phyloP scores from a whole-genome alignment of 2,113 vertebrate species.

The Rhynchomys soricoides region DNA sequence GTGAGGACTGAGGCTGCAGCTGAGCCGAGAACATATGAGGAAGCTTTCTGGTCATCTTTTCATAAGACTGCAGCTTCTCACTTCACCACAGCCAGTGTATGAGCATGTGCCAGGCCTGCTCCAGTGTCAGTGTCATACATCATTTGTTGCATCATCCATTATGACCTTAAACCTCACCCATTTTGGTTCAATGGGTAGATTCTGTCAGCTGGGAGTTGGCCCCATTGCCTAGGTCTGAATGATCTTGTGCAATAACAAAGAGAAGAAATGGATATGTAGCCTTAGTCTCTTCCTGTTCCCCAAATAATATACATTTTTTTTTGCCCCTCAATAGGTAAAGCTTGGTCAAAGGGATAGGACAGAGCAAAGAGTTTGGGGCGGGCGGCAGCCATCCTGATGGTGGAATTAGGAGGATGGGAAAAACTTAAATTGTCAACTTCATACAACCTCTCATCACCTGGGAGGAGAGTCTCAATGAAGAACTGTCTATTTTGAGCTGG shows the following conservation, averaged over 20 bases:
- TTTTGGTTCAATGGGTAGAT: not conserved
- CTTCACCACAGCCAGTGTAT: not conserved
- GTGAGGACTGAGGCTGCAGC: not conserved
- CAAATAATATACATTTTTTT: not conserved
- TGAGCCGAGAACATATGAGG: not conserved
- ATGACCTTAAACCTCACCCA: not conserved
- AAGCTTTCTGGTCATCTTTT: slow-evolving; percentile 4
- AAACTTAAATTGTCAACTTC: not conserved
- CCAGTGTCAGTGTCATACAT: not conserved
- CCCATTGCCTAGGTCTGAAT: no score
- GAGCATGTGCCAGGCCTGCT: not conserved
- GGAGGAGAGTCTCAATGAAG: not conserved
- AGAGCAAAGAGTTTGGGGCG: not conserved
- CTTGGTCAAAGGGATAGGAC: not conserved
- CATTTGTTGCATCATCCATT: not conserved
- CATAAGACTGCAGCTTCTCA: not conserved
- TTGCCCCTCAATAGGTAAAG: not conserved
- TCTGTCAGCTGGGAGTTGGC: not conserved
- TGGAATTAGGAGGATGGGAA: not conserved
- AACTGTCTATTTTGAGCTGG: no score
- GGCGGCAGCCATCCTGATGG: not conserved
- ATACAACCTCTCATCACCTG: not conserved
- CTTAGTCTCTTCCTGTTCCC: not conserved
- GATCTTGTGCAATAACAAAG: not conserved
- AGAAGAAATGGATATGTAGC: not conserved